phyloP scores from a whole-genome alignment of 2,888 invertebrate genomes.

The Agrilus mali region DNA sequence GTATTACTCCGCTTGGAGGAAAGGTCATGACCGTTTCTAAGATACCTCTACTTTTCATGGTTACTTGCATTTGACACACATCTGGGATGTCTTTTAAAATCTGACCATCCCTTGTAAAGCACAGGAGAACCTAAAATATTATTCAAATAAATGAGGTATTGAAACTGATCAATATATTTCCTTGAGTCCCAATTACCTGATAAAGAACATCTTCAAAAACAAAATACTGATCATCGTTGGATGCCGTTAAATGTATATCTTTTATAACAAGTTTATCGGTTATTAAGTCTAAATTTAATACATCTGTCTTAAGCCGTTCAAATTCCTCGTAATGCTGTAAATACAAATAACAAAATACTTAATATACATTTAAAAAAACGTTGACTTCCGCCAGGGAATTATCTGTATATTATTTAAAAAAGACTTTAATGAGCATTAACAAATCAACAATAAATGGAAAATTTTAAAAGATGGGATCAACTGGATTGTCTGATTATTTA shows the following conservation, averaged over 20 bases:
- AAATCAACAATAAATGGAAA: too few species aligned
- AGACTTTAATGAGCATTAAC: too few species aligned
- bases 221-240: constrained; percentile 96
- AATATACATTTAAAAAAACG: too few species aligned
- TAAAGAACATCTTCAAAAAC: constrained; percentile 93
- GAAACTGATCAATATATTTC: neutral
- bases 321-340: constrained; percentile 62
- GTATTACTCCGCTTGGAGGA: constrained; percentile 90
- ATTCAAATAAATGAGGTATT: neutral
- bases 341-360: neutral
- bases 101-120: constrained; percentile 81
- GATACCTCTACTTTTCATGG: constrained; percentile 58
- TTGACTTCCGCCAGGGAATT: too few species aligned
- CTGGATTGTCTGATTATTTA: too few species aligned
- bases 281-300: constrained; percentile 80
- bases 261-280: constrained; percentile 91
- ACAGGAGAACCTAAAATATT: constrained; percentile 56
- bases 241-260: constrained; percentile 90
- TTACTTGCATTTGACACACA: constrained; percentile 56
- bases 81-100: constrained; percentile 58
- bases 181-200: constrained; percentile 45
- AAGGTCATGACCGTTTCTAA: constrained; percentile 63
- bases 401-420: too few species aligned
- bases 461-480: too few species aligned
- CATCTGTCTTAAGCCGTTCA: constrained; percentile 65